Evolutionary conservation across 2,113 vertebrate genomes (phyloP), one percentile per base, ranked within the genome.

Genomic region (Archilochus colubris): DNA sequence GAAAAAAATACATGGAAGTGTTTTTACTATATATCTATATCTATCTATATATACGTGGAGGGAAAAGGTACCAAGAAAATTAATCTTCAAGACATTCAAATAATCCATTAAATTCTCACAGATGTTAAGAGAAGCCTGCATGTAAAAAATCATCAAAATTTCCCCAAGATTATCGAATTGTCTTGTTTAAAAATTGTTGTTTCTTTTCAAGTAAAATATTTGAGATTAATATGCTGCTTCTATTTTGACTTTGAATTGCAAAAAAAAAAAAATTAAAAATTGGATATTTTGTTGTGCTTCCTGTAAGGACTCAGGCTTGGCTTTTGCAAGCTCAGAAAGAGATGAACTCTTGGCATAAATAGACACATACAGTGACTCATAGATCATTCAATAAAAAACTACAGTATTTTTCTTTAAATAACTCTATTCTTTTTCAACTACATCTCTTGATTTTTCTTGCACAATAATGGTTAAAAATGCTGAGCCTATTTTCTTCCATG

Each of bases 391-490:
- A 19, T 22, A 67, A 95, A 69, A 87, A 86, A 94, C 57, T 68
- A 80, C 43, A 76, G 38, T n/a, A 12, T 62, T 96, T 91, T 74
- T 7, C 25, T 84, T 21, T 94, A 93, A 90, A 10, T 10, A 86
- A 44, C 14, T 17, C 44, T 94, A 43, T 70, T 81, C 74, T 85
- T 93, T 96, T 96, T 90, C 88, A 95, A n/a, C 55, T 91, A n/a
- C 63, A 93, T 51, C 72, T 94, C 94, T 97, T 95, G 54, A 82
- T 95, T 96, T 86, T 96, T 36, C 57, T 82, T 82, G 25, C 50
- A 88, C 76, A 80, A 92, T 75, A 66, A 94, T 94, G n/a, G 64
- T 53, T 89, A 91, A 88, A 62, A 58, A 76, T 72, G 28, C 43
- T 38, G 48, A 82, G 46, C 51, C 28, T 90, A 4, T 88, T 86